Evolutionary conservation across 2,888 invertebrate genomes (phyloP), one percentile per base, ranked within the genome.

Genomic region (Calliopum simillimum): DNA sequence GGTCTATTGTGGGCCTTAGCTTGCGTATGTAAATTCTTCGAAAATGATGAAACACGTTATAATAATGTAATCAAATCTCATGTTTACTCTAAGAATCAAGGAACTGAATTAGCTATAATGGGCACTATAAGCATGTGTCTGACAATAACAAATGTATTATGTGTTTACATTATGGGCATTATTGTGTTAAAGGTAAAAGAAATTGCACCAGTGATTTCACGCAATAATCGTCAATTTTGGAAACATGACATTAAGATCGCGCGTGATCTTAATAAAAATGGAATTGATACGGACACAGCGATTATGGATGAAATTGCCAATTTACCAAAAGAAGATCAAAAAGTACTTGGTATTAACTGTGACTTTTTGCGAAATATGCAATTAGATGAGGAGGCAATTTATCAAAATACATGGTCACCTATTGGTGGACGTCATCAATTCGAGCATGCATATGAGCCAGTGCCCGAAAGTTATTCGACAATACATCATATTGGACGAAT

Each of bases 141-240:
- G 14, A 93, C 93, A 0, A 85, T 94, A 2, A 88, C 93, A 56
- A 94, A 94, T 81, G 92, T 94, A 68, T 79, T 91, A 55, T 92
- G 92, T 82, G 92, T 94, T 73, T 91, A 92, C 79, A 74, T 91
- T 0, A 89, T 91, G 80, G 93, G 92, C 23, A 88, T 93, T 41
- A 76, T 91, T n/a, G 90, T 93, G 46, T 88, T 93, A 67, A 92
- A 91, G 88, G 90, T 91, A 2, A 91, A 91, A 83, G 89, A 90
- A 85, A 90, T 91, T 1, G 89, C 89, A 23, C 90, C 91, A 0
- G 79, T 89, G 1, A 87, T 88, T 46, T 87, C 87, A 2, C 85
- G 82, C 69, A 87, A 86, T 72, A 84, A 86, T 69, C 79, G 85
- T 21, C 85, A 88, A 64, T 91, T 91, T 81, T 92, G 91, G 90